Conservation (phyloP, 2,113 vertebrate genomes). For the Corythaixoides concolor region DNA sequence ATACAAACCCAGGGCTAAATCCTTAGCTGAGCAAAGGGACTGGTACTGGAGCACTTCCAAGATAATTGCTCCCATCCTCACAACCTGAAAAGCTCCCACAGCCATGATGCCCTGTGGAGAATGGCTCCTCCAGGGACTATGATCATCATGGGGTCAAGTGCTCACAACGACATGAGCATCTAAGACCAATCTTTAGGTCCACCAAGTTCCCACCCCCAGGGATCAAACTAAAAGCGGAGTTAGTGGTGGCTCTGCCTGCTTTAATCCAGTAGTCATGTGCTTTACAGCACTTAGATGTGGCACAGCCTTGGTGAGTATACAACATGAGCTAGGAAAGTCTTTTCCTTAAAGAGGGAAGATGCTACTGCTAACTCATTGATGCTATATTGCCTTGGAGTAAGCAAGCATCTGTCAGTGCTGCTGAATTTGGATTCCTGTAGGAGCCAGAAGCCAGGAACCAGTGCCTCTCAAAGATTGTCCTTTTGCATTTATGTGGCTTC, state of each 20-base stretch:
- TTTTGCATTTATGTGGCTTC: neutral
- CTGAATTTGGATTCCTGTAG: neutral
- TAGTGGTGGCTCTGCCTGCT: neutral
- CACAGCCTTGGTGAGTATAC: neutral
- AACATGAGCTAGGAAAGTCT: neutral
- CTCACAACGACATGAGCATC: neutral
- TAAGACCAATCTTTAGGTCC: neutral
- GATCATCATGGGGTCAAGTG: neutral
- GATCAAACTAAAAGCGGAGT: neutral
- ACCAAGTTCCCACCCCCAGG: neutral
- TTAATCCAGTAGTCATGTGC: neutral
- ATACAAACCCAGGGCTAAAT: neutral
- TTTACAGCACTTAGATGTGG: neutral
- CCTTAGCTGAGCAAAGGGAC: neutral
- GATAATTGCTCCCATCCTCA: neutral
- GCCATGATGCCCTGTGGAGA: accelerated
- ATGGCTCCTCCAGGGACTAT: neutral
- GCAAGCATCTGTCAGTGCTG: neutral
- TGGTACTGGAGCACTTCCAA: neutral
- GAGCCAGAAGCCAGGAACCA: neutral
- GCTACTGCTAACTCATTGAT: neutral
- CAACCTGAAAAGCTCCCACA: neutral
- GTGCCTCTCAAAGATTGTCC: neutral
- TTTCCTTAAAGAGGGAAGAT: neutral
- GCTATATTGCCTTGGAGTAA: neutral